phyloP scores from a whole-genome alignment of 2,888 invertebrate species.

The Lepas anatifera region DNA sequence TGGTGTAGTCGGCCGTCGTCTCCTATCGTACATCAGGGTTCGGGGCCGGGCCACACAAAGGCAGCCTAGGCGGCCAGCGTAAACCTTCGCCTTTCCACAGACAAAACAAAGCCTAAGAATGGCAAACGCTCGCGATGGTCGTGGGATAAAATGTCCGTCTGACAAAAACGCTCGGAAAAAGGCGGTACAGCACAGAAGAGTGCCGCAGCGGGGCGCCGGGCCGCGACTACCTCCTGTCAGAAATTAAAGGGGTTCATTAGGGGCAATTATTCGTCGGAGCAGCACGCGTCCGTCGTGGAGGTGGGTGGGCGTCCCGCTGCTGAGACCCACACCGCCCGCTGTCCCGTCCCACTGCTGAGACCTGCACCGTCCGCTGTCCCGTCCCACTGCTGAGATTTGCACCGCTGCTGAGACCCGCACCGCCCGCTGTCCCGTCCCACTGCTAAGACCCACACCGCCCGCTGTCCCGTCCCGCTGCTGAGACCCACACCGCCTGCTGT shows the following conservation, averaged over 20 bases:
- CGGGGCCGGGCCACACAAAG: neutral
- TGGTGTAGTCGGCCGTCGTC: too few relatives aligned
- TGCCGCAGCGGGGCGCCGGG: neutral
- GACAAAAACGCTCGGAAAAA: neutral
- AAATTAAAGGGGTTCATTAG: conserved; percentile 12
- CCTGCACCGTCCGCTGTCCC: too few relatives aligned
- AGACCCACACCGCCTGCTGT: too few relatives aligned
- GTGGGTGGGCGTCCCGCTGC: neutral
- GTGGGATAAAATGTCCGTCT: conserved; percentile 5
- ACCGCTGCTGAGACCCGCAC: too few relatives aligned
- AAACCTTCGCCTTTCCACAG: neutral
- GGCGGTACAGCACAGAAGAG: neutral
- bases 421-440: too few relatives aligned
- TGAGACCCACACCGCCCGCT: too few relatives aligned
- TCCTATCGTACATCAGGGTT: neutral
- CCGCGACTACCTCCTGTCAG: conserved; percentile 7
- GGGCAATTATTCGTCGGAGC: conserved; percentile 9
- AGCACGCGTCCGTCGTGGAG: neutral
- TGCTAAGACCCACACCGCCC: too few relatives aligned
- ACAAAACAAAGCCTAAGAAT: neutral
- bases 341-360: too few relatives aligned
- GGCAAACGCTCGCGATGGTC: conserved; percentile 9
- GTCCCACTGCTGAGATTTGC: too few relatives aligned
- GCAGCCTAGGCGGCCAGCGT: neutral
- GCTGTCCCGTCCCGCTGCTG: too few relatives aligned